phyloP scores from a whole-genome alignment of 2,888 invertebrate species.

The Dichetophora obliterata region DNA sequence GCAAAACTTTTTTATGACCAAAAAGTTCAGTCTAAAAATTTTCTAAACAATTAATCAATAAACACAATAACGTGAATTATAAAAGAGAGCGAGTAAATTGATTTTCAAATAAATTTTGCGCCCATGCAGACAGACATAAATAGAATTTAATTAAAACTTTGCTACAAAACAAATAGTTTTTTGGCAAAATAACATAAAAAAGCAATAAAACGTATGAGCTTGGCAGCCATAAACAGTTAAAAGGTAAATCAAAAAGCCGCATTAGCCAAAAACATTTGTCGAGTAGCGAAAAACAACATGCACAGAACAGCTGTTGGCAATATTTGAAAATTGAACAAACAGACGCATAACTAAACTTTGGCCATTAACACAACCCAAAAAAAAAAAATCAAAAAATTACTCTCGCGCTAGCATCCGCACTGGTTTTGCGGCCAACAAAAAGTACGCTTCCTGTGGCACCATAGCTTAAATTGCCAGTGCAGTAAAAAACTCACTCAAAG shows the following conservation, averaged over 20 bases:
- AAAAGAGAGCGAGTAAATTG: too few species aligned
- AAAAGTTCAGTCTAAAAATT: too few species aligned
- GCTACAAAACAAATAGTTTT: too few species aligned
- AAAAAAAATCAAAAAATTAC: neutral
- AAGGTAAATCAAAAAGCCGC: neutral
- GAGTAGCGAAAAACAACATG: neutral
- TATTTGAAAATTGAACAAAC: slow-evolving; percentile 44
- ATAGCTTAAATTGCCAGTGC: neutral
- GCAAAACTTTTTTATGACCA: too few species aligned
- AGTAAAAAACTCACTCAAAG: too few species aligned
- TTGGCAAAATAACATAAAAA: too few species aligned
- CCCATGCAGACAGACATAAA: too few species aligned
- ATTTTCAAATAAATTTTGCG: too few species aligned
- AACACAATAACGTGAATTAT: too few species aligned
- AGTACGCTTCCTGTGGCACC: neutral
- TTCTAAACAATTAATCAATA: too few species aligned
- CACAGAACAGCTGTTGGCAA: slow-evolving; percentile 34
- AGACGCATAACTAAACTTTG: neutral
- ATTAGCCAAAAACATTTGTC: neutral
- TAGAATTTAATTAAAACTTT: too few species aligned
- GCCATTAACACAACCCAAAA: neutral
- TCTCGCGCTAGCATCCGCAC: neutral
- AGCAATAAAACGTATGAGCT: too few species aligned
- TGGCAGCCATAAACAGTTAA: neutral
- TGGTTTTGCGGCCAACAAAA: neutral